These are phyloP conservation scores for Sinohyriopsis cumingii DNA, from an alignment of 2,888 invertebrate genomes.

Conservation along the genomic window DNA sequence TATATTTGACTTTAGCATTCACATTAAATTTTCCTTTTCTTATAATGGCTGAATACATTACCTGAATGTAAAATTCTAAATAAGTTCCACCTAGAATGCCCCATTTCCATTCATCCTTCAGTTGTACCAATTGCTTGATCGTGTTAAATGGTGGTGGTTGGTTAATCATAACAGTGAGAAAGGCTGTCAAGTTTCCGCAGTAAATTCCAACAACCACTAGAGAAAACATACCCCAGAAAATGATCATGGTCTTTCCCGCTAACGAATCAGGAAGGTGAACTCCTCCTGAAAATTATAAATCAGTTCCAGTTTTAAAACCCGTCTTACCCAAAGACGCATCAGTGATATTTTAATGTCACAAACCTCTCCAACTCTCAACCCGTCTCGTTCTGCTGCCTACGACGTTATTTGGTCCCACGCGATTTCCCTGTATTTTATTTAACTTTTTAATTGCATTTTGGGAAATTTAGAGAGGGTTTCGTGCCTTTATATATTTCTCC, in stretches of 20 bases:
- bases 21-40: no score
- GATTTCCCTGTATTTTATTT: no score
- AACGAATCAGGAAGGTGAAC: conserved; percentile 32
- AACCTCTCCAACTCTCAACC: no score
- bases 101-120: conserved; percentile 39
- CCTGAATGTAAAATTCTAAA: conserved; percentile 11
- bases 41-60: background rate
- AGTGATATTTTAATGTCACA: no score
- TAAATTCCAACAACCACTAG: conserved; percentile 54
- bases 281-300: conserved; percentile 20
- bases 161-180: conserved; percentile 52
- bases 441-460: no score
- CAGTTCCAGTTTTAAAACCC: no score
- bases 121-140: conserved; percentile 37
- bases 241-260: conserved; percentile 38
- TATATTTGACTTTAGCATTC: no score
- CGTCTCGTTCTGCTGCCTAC: no score
- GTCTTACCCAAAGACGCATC: no score
- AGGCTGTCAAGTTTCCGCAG: conserved; percentile 60
- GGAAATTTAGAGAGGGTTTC: no score
- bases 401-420: no score
- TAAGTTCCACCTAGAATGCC: conserved; percentile 36
- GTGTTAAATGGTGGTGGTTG: conserved; percentile 49
- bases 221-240: conserved; percentile 43
- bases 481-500: no score